Evolutionary conservation across 2,113 vertebrate species (phyloP).

Genomic region (Pterocles orientalis): DNA sequence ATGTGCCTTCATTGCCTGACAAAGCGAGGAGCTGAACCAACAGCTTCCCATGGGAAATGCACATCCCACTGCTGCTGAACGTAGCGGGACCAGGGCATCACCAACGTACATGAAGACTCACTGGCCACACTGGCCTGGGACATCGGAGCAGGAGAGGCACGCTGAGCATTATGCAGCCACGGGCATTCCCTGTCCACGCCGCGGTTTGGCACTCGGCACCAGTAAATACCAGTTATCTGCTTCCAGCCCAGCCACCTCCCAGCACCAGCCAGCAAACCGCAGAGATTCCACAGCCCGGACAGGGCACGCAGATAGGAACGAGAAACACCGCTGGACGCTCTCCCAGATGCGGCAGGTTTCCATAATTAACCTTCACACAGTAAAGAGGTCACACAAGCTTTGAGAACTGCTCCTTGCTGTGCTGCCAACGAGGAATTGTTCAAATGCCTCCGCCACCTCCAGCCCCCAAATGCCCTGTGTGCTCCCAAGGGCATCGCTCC

Average conservation of each 20-base stretch:
- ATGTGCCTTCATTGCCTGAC: no score
- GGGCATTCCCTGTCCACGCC: accelerated
- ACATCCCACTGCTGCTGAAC: accelerated
- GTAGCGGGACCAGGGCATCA: neutral
- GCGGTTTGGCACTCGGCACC: neutral
- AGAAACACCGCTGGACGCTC: neutral
- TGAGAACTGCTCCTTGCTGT: neutral
- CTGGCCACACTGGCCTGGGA: accelerated
- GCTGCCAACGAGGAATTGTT: neutral
- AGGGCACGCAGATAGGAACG: neutral
- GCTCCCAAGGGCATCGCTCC: neutral
- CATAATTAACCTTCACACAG: slow-evolving; percentile 11
- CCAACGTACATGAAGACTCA: neutral
- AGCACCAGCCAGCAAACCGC: neutral
- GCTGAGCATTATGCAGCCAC: accelerated
- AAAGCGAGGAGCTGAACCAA: neutral
- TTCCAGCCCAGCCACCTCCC: neutral
- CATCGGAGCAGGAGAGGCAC: neutral
- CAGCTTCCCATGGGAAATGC: neutral
- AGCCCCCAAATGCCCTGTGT: neutral
- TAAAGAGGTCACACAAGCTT: neutral
- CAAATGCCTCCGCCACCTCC: neutral
- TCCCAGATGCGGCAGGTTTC: neutral
- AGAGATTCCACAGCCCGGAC: neutral
- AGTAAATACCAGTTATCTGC: neutral